Percentiles rank a stretch among this genome's conserved stretches.
Conservation (phyloP, 2,113 vertebrate species). For the Myotis yumanensis region DNA sequence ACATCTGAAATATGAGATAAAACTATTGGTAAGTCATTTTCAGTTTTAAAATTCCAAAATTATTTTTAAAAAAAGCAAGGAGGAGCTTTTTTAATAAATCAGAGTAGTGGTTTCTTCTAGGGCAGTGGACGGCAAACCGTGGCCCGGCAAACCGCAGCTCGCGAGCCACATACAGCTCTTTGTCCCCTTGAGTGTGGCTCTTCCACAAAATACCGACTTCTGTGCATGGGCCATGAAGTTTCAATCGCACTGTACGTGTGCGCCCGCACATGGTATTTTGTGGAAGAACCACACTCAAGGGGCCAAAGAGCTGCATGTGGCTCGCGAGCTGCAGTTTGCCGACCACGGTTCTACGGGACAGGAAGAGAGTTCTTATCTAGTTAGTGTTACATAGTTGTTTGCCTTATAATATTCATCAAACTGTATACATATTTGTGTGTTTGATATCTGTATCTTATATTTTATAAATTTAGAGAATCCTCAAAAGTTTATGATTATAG, state of each 20-base stretch:
- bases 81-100: not conserved
- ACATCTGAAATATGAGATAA: conserved; percentile 13
- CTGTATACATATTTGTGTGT: not conserved
- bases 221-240: too few species aligned
- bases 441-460: not conserved
- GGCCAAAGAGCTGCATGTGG: too few species aligned
- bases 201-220: too few species aligned
- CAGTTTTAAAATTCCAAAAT: not conserved
- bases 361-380: not conserved
- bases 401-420: conserved; percentile 1
- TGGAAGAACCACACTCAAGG: too few species aligned
- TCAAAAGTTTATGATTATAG: not conserved
- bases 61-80: not conserved
- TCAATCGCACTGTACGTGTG: too few species aligned
- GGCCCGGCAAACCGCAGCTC: too few species aligned
- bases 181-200: too few species aligned
- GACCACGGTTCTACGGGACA: not conserved
- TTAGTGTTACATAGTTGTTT: not conserved
- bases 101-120: not conserved
- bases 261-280: too few species aligned
- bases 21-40: not conserved
- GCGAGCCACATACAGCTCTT: too few species aligned
- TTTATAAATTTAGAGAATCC: not conserved
- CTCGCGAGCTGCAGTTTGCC: too few species aligned
- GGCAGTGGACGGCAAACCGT: too few species aligned